Evolutionary conservation across 2,797 vertebrate genomes (phyloP).

Genomic region (Neostethus bicornis): DNA sequence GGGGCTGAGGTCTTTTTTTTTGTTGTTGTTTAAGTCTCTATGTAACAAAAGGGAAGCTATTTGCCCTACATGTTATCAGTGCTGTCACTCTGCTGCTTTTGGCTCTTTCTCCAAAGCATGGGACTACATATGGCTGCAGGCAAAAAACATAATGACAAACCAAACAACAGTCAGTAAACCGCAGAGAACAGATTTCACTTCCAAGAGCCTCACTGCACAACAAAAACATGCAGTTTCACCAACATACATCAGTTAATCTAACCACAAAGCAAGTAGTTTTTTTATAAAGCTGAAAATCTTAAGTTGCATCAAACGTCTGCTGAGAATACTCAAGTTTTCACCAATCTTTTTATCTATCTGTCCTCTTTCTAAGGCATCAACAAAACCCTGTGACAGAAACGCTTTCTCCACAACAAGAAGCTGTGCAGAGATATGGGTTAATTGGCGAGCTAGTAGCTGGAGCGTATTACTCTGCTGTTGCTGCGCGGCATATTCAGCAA

Average conservation of each 20-base stretch:
- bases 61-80: conserved; percentile 50
- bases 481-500: conserved; percentile 31
- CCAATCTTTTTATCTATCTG: conserved; percentile 33
- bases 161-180: conserved; percentile 29
- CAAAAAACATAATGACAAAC: conserved; percentile 48
- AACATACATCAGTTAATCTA: conserved; percentile 26
- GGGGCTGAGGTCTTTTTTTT: conserved; percentile 1
- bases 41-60: conserved; percentile 56
- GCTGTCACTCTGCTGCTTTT: conserved; percentile 51
- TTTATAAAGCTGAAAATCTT: conserved; percentile 13
- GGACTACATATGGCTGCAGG: conserved; percentile 40
- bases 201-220: conserved; percentile 2
- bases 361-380: conserved; percentile 38
- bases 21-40: conserved; percentile 2
- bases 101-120: conserved; percentile 50
- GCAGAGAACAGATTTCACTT: conserved; percentile 16
- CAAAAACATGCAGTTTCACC: conserved; percentile 22
- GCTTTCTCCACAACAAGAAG: conserved; percentile 26
- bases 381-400: conserved; percentile 6
- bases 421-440: conserved; percentile 30
- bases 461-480: conserved; percentile 29
- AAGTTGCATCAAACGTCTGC: conserved; percentile 11
- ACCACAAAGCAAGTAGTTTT: conserved; percentile 30
- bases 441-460: conserved; percentile 53
- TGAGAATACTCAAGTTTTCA: conserved; percentile 11